These are phyloP conservation scores for Dendrocopos noguchii DNA, from an alignment of 2,113 vertebrate species.

Conservation along the genomic window DNA sequence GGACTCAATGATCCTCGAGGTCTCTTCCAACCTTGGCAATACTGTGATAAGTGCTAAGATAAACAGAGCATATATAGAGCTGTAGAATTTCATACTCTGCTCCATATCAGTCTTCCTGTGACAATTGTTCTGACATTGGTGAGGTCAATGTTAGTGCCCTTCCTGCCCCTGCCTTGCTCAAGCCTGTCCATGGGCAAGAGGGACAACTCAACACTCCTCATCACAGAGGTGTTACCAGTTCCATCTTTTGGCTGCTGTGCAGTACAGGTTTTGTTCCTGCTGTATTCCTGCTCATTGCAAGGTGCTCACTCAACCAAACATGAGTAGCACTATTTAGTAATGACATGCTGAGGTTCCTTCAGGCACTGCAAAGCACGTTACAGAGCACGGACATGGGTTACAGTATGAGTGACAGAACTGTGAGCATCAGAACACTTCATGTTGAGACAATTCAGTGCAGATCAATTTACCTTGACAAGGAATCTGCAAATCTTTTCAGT, in stretches of 20 bases:
- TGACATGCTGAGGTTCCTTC: neutral
- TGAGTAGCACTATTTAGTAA: neutral
- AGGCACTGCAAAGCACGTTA: neutral
- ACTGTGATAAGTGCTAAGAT: neutral
- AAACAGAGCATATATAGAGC: rapidly evolving
- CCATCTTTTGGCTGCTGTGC: neutral
- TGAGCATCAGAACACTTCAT: neutral
- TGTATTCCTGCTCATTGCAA: neutral
- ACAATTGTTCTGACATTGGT: rapidly evolving
- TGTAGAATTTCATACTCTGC: neutral
- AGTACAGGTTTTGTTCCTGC: neutral
- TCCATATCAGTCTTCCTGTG: rapidly evolving
- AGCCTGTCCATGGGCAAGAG: neutral
- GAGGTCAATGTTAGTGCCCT: neutral
- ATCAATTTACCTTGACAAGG: neutral
- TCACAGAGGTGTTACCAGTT: neutral
- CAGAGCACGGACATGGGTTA: neutral
- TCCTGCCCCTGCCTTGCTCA: neutral
- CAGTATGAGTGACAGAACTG: neutral
- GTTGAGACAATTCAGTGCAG: neutral
- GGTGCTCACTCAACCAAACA: rapidly evolving
- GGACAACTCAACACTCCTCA: neutral
- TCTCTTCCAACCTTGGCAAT: too few relatives aligned
- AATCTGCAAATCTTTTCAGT: neutral
- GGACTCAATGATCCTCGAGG: too few relatives aligned